These are phyloP conservation scores for Ectropis grisescens DNA, from an alignment of 1,140 invertebrate genomes.

Conservation along the genomic window DNA sequence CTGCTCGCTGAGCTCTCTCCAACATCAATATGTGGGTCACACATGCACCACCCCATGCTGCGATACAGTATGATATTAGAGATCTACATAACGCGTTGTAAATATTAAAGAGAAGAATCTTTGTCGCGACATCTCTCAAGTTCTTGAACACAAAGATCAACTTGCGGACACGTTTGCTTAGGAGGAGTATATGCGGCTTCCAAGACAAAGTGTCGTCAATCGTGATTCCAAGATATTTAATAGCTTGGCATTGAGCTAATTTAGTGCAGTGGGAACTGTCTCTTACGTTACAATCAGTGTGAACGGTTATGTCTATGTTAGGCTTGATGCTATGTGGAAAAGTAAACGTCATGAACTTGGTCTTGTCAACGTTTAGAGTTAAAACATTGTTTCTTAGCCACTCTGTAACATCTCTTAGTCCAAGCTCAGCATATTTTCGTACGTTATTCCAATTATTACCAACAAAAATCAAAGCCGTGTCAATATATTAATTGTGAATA, in stretches of 20 bases:
- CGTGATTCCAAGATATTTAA: not conserved
- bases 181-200: not conserved
- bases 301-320: too few relatives aligned
- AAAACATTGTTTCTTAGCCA: not conserved
- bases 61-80: slow-evolving; percentile 5
- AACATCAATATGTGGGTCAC: slow-evolving; percentile 1
- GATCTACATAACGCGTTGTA: slow-evolving; percentile 4
- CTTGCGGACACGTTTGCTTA: not conserved
- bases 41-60: slow-evolving; percentile 5
- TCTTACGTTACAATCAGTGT: too few relatives aligned
- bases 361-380: too few relatives aligned
- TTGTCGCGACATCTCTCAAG: not conserved
- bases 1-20: slow-evolving; percentile 6
- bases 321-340: too few relatives aligned
- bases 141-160: not conserved
- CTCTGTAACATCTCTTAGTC: not conserved
- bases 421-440: not conserved
- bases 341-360: too few relatives aligned
- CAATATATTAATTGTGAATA: not conserved
- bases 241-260: not conserved
- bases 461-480: not conserved
- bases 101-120: slow-evolving; percentile 1
- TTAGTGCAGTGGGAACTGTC: too few relatives aligned
- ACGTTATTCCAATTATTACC: not conserved
- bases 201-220: not conserved